A percentile compares a stretch with the other conserved stretches of the same genome.
These are phyloP conservation scores for Emydocephalus ijimae DNA, from an alignment of 2,113 vertebrate genomes.

Conservation along the genomic window DNA sequence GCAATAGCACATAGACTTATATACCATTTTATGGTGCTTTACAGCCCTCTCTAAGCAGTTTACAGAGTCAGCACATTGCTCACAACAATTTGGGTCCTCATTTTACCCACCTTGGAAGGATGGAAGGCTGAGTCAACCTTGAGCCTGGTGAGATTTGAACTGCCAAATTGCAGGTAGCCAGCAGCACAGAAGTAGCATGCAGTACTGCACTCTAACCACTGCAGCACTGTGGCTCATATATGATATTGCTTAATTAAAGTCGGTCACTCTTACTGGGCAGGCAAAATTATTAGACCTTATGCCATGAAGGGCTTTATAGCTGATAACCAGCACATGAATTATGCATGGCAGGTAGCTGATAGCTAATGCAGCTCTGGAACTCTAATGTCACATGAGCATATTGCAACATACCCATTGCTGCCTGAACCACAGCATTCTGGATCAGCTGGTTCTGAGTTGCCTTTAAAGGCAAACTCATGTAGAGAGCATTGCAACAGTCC, in stretches of 20 bases:
- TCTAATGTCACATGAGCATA: background rate
- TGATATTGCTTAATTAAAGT: background rate
- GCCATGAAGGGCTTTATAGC: background rate
- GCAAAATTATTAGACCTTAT: background rate
- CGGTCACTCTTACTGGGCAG: background rate
- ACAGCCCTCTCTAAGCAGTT: too few relatives aligned
- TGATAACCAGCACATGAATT: background rate
- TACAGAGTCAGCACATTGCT: too few relatives aligned
- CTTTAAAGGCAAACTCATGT: background rate
- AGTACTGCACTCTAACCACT: too few relatives aligned
- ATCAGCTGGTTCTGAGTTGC: background rate
- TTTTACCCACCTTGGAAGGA: too few relatives aligned
- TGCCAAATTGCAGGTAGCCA: too few relatives aligned
- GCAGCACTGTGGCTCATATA: too few relatives aligned
- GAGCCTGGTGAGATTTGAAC: too few relatives aligned
- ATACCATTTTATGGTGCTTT: too few relatives aligned
- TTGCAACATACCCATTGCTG: background rate
- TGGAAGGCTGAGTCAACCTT: too few relatives aligned
- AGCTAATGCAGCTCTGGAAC: background rate
- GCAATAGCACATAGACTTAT: too few relatives aligned
- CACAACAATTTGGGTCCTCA: too few relatives aligned
- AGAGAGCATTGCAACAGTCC: background rate
- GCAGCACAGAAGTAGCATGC: too few relatives aligned
- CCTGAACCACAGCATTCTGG: background rate
- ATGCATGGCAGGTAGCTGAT: background rate